These are phyloP conservation scores for Drosophila arawakana DNA, from an alignment of 1,140 invertebrate species.

Conservation along the genomic window DNA sequence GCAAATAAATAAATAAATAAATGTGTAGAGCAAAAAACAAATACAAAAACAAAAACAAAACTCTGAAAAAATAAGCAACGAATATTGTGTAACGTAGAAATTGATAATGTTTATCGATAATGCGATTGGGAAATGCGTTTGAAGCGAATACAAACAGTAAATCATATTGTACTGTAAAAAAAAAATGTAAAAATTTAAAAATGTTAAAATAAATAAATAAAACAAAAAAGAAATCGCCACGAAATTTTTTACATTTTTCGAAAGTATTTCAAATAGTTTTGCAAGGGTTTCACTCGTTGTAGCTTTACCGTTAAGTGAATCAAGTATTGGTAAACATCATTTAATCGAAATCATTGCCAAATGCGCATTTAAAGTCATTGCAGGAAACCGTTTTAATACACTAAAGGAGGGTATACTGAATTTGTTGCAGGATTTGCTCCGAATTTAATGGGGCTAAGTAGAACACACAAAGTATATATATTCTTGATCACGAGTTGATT, in stretches of 20 bases:
- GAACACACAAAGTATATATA: too few species aligned
- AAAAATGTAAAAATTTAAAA: background rate
- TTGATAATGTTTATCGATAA: conserved; percentile 36
- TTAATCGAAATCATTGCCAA: conserved; percentile 11
- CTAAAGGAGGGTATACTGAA: too few species aligned
- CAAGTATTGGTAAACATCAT: background rate
- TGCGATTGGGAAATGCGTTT: conserved; percentile 4
- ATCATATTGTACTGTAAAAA: background rate
- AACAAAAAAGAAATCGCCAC: too few species aligned
- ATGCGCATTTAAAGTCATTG: conserved; percentile 23
- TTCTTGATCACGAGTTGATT: too few species aligned
- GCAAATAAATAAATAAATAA: conserved; percentile 24
- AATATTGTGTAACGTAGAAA: conserved; percentile 18
- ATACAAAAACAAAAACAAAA: too few species aligned
- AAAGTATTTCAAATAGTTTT: background rate
- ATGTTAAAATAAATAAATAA: too few species aligned
- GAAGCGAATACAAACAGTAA: background rate
- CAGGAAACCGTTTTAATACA: background rate
- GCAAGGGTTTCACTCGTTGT: background rate
- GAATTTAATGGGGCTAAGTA: too few species aligned
- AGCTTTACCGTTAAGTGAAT: conserved; percentile 6
- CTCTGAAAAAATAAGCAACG: background rate
- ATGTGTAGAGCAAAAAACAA: conserved; percentile 5
- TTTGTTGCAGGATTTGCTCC: too few species aligned
- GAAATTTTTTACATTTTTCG: background rate